phyloP scores from a whole-genome alignment of 2,888 invertebrate genomes.

The Pristionchus japonicus region DNA sequence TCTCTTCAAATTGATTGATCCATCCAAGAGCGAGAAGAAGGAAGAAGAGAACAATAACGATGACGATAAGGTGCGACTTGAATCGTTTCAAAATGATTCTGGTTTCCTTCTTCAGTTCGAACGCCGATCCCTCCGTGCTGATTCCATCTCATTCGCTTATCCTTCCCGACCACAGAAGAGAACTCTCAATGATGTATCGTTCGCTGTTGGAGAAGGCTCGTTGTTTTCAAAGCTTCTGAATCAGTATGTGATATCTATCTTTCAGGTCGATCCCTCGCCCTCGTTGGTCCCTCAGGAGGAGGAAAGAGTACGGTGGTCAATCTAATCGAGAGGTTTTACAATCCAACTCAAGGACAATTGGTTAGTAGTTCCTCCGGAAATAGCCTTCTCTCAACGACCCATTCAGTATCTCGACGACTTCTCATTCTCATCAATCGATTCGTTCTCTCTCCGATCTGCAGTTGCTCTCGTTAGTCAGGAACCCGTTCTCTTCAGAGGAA shows the following conservation, averaged over 20 bases:
- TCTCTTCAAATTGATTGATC: constrained; percentile 14
- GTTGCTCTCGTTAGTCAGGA: constrained; percentile 13
- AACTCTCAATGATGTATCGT: neutral
- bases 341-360: neutral
- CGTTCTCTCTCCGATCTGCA: neutral
- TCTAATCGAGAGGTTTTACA: constrained; percentile 20
- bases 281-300: constrained; percentile 41
- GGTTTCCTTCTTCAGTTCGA: neutral
- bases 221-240: neutral
- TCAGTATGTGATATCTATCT: neutral
- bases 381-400: neutral
- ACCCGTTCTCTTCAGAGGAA: constrained; percentile 41
- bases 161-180: neutral
- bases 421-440: neutral
- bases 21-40: constrained; percentile 66
- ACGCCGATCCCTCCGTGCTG: neutral
- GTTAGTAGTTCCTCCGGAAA: neutral
- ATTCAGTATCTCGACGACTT: neutral
- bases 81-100: too few relatives aligned
- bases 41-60: constrained; percentile 76
- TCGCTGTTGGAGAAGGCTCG: neutral
- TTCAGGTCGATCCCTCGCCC: neutral
- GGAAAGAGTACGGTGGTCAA: constrained; percentile 23
- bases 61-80: constrained; percentile 84
- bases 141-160: constrained; percentile 1